Evolutionary conservation across 2,797 vertebrate genomes (phyloP), one percentile per base, ranked within the genome.

Genomic region (Heteromormyrus szaboi): DNA sequence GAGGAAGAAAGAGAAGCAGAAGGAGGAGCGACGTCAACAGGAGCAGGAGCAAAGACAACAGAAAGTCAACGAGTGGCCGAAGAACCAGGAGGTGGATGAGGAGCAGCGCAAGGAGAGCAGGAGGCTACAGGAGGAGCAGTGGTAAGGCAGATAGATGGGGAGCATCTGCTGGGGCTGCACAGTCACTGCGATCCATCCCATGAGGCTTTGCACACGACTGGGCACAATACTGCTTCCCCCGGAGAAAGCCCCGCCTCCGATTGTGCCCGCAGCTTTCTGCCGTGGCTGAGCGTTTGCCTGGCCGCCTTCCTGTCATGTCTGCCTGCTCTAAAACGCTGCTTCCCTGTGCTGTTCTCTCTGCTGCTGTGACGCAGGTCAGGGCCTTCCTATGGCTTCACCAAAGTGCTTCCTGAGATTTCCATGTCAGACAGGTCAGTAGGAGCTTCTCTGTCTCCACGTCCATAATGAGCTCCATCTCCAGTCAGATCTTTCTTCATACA

Each of bases 361-460:
- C 87, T 89, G 89, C 88, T 88, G 92, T 92, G 92, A 89, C 85
- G 93, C 93, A 96, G 95, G 95, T 88, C 91, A 91, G 89, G 87
- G 88, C 92, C 92, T 88, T 92, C 91, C 92, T 88, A 91, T 87
- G 91, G 91, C 92, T 94, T 93, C 94, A 85, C 91, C 89, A 92
- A 87, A 92, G 89, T 90, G 89, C 93, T 92, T 89, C 91, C 93
- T 86, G 89, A 93, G 72, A 92, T 96, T 91, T 95, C 93, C 90
- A 92, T 90, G 89, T 46, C 93, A 83, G 94, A 96, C 95, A 96
- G 96, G 96, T 96, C 89, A 95, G 95, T 94, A 90, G 54, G 84
- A 90, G 65, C 68, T 22, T 33, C 17, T 11, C 53, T 76, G 5
- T 44, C 29, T 53, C 29, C 8, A 46, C 4, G 85, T 17, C 25